Base-by-base conservation (phyloP, 1,140 invertebrate genomes). In the Zaprionus africanus region DNA sequence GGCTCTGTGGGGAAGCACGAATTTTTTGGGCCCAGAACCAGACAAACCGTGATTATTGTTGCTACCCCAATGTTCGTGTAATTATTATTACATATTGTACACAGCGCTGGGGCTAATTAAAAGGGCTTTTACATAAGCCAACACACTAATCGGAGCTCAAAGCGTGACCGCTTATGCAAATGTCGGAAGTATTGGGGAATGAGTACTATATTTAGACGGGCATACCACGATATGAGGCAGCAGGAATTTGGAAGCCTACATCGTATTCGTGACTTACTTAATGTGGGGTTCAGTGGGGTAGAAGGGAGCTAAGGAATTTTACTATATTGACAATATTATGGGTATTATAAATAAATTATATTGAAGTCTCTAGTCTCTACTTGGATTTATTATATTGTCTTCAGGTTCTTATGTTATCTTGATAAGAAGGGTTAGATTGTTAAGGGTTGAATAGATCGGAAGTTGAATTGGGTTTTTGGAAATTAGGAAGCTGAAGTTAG, bases 1-100 rank as follows among this genome's bases (percentile, higher is more conserved):
- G 38, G 38, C 24, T 12, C 38, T n/a, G 7, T 34, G 7, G 36
- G 74, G 68, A 24, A 71, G 66, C 81, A 82, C 81, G 81, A 83
- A 69, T 73, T 49, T 49, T 66, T 58, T 15, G 49, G 62, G 34
- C 36, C 22, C 59, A 34, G 60, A 71, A 36, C 59, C 34, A 34
- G 36, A 66, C 59, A 63, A 76, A 57, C 59, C 51, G 51, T 62
- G 53, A 53, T 31, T 68, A 43, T 13, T 26, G 46, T 12, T 19
- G 19, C 11, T 24, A n/a, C 11, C 46, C 9, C 46, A 49, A 5
- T 49, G 15, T 41, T 9, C 17, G 22, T 49, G 46, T 51, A 24
- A 51, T 5, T 13, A 24, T 51, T 13, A 51, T 12, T 13, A 24
- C 19, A 51, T 51, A 4, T 22, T 22, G 17, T 49, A 22, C 4